Evolutionary conservation across 2,888 invertebrate genomes (phyloP), one percentile per base, ranked within the genome.

Genomic region (Molorchus minor): DNA sequence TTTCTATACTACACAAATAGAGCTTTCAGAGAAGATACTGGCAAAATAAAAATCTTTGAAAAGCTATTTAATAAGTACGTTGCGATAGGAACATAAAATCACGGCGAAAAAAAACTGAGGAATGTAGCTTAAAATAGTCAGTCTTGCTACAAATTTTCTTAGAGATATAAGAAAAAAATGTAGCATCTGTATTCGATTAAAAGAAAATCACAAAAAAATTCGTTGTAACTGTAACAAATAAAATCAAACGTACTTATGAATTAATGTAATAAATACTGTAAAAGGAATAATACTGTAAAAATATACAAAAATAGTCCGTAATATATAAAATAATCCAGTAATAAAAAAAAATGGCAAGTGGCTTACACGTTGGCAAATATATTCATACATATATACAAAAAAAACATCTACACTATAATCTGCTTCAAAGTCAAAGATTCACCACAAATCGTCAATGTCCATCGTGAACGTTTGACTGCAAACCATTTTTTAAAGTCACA

Each of bases 351-450:
- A 73, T 72, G 73, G 74, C 73, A 74, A 74, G 72, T 68, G 57
- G 67, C 70, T 70, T 65, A 72, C 67, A 57, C 65, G 68, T 73
- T 67, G 71, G 71, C 72, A 71, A 72, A 66, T 68, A 69, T 68
- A 67, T 71, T 70, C 69, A 71, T 74, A 74, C 73, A 73, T 75
- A 75, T 76, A 72, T 76, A 70, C 74, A 75, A 71, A 73, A n/a
- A 73, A 70, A 33, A 72, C 72, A 75, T 75, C 71, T 75, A 74
- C 73, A 72, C 56, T 40, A 58, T 58, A 47, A 36, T 3, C 12
- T 12, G 29, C 36, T 29, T 38, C 21, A 40, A 25, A 16, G 29
- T 40, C 51, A 40, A 51, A 25, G 40, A 51, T 51, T 13, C 40
- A 29, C 15, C 33, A 19, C 33, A 4, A 35, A 8, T 10, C n/a